Evolutionary conservation across 2,797 vertebrate species (phyloP).

Genomic region (Sebastes diaconus): DNA sequence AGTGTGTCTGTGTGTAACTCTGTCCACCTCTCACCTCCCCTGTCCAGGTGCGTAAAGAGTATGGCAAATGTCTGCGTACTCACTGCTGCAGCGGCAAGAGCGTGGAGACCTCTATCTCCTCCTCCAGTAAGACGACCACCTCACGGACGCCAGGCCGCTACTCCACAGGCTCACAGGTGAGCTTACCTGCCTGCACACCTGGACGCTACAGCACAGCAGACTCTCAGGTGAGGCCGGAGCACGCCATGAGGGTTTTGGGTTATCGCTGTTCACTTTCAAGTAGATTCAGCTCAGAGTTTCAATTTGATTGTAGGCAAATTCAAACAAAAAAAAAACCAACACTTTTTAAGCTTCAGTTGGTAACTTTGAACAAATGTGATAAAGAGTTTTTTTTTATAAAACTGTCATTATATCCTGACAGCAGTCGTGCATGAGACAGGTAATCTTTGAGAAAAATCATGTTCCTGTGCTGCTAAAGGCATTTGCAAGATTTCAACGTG

Average conservation of each 20-base stretch:
- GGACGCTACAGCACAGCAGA: constrained; percentile 83
- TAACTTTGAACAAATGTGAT: not conserved
- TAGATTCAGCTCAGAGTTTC: not conserved
- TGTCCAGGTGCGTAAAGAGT: constrained; percentile 94
- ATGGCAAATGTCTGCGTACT: constrained; percentile 95
- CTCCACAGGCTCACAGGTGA: constrained; percentile 98
- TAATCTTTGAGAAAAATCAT: not conserved
- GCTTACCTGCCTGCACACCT: constrained; percentile 81
- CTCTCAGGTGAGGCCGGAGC: constrained; percentile 79
- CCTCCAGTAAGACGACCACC: constrained; percentile 96
- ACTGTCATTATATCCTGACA: not conserved
- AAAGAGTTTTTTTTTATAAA: not conserved
- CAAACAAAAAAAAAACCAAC: not conserved
- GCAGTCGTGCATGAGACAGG: not conserved
- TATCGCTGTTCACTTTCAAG: constrained; percentile 58
- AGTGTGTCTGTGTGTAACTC: not conserved
- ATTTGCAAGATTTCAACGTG: not conserved
- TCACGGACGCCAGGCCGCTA: constrained; percentile 95
- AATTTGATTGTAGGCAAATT: not conserved
- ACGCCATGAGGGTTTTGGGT: constrained; percentile 59
- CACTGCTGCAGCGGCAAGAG: constrained; percentile 98
- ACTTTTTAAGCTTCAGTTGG: not conserved
- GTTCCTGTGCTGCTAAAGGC: not conserved
- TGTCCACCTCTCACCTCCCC: not conserved
- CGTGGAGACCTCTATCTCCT: constrained; percentile 95